These are phyloP conservation scores for Reticulitermes lucifugus DNA, from an alignment of 2,888 invertebrate genomes.

Conservation along the genomic window DNA sequence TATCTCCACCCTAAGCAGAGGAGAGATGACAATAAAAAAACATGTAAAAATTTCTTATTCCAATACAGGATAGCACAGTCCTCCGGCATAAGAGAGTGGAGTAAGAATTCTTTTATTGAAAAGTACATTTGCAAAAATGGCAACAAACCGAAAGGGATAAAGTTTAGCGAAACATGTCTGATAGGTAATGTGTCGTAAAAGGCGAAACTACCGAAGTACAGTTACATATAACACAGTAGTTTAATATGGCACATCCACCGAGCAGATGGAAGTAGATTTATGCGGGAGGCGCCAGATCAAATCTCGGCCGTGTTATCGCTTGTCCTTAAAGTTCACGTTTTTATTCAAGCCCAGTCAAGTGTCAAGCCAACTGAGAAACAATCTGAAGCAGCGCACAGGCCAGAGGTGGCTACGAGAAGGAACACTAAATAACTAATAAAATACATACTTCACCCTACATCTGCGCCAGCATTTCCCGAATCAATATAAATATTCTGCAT, in stretches of 20 bases:
- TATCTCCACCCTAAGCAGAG: constrained; percentile 30
- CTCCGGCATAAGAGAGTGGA: not conserved
- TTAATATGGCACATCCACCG: not conserved
- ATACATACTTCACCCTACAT: no score
- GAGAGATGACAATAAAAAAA: constrained; percentile 21
- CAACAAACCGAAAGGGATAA: not conserved
- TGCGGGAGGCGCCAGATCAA: no score
- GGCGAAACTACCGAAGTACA: no score
- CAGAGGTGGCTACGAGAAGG: no score
- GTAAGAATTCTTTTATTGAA: constrained; percentile 13
- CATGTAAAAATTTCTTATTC: constrained; percentile 14
- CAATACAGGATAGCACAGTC: constrained; percentile 15
- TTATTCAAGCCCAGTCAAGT: not conserved
- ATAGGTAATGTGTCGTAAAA: no score
- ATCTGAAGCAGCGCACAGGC: no score
- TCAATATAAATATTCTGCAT: no score
- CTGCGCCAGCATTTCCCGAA: no score
- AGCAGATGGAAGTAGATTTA: not conserved
- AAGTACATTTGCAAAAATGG: not conserved
- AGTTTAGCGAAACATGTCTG: not conserved
- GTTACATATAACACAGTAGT: no score
- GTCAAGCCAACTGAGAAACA: no score
- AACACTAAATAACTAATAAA: no score
- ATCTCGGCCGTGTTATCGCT: not conserved
- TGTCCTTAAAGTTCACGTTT: not conserved